Conservation (phyloP, 2,113 vertebrate genomes). For the Syrrhaptes paradoxus region DNA sequence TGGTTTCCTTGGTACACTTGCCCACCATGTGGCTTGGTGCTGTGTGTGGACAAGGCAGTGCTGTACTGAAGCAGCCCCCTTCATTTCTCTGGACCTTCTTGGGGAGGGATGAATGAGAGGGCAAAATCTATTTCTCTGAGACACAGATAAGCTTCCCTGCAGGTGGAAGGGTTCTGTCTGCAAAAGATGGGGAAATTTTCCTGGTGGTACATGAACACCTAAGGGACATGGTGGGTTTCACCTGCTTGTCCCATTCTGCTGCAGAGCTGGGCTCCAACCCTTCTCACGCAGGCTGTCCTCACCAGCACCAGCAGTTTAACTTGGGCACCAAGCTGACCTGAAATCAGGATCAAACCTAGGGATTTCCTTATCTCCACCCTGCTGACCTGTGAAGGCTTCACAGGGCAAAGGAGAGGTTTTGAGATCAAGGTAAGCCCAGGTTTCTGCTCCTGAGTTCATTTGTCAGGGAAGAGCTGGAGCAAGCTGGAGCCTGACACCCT, state of each 20-base stretch:
- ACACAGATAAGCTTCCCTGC: background rate
- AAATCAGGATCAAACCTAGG: background rate
- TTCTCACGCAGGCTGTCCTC: background rate
- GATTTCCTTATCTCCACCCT: background rate
- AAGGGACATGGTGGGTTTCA: background rate
- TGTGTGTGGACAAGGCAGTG: background rate
- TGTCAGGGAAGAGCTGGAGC: background rate
- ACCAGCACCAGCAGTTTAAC: background rate
- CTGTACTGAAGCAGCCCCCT: background rate
- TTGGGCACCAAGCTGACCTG: background rate
- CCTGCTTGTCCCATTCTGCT: background rate
- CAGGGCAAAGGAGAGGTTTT: background rate
- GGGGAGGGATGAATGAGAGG: background rate
- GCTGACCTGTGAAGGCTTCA: rapidly evolving
- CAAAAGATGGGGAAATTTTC: background rate
- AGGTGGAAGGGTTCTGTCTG: background rate
- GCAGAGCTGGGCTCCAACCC: background rate
- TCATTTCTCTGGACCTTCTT: background rate
- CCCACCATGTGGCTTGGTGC: background rate
- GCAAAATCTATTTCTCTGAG: background rate
- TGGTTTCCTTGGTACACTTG: rapidly evolving
- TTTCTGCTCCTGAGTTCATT: background rate
- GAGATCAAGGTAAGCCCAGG: background rate
- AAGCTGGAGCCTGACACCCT: background rate
- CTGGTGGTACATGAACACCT: background rate